Percentiles rank a stretch among this genome's conserved stretches.
Conservation (phyloP, 2,888 invertebrate species). For the Lepidochitona cinerea region DNA sequence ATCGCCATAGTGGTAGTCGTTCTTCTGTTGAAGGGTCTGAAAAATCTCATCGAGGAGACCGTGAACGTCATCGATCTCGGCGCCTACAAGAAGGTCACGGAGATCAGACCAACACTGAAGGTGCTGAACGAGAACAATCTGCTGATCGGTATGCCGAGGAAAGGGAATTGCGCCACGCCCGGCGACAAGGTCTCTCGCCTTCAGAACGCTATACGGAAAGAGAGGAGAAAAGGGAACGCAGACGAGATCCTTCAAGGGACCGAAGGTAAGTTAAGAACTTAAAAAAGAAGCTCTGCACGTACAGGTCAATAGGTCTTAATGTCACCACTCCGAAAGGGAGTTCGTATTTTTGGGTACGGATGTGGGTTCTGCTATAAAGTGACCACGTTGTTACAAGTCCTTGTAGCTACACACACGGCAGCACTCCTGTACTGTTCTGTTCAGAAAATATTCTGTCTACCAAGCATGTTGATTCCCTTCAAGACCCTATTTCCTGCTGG, state of each 20-base stretch:
- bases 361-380: too few relatives aligned
- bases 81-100: not conserved
- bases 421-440: too few relatives aligned
- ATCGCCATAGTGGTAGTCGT: slow-evolving; percentile 36
- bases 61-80: slow-evolving; percentile 19
- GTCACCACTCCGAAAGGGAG: too few relatives aligned
- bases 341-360: too few relatives aligned
- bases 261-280: slow-evolving; percentile 17
- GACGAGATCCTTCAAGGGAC: slow-evolving; percentile 23
- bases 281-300: too few relatives aligned
- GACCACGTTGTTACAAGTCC: too few relatives aligned
- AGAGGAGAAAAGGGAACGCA: slow-evolving; percentile 12
- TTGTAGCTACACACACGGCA: too few relatives aligned
- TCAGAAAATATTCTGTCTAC: too few relatives aligned
- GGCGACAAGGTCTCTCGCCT: slow-evolving; percentile 2
- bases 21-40: slow-evolving; percentile 31
- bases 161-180: slow-evolving; percentile 1
- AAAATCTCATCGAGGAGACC: slow-evolving; percentile 8
- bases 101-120: not conserved
- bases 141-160: not conserved
- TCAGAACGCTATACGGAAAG: slow-evolving; percentile 14
- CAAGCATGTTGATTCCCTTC: too few relatives aligned
- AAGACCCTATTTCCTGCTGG: too few relatives aligned
- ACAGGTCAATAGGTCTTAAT: too few relatives aligned
- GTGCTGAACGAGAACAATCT: not conserved